These are phyloP conservation scores for Marasmarcha lunaedactyla DNA, from an alignment of 2,888 invertebrate species.

Conservation along the genomic window DNA sequence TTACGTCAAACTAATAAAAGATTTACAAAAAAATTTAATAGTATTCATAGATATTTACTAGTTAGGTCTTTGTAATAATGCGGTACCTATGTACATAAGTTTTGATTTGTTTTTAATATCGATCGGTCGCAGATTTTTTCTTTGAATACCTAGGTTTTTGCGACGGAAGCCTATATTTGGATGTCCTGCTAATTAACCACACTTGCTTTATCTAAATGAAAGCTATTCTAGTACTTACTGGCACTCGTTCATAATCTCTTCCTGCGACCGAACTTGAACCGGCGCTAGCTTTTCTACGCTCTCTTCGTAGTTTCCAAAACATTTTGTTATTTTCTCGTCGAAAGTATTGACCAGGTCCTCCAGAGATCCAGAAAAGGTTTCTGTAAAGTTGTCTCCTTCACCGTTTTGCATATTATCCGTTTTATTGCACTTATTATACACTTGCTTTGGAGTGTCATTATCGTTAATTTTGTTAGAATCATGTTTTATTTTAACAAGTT, in stretches of 20 bases:
- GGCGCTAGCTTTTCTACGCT: slow-evolving; percentile 97
- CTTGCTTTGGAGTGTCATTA: slow-evolving; percentile 60
- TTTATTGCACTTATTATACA: slow-evolving; percentile 43
- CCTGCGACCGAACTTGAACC: slow-evolving; percentile 96
- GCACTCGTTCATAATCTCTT: slow-evolving; percentile 99
- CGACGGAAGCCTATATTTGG: no score
- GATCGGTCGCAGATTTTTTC: no score
- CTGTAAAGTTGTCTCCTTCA: slow-evolving; percentile 86
- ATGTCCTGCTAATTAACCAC: no score
- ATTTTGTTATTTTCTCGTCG: slow-evolving; percentile 98
- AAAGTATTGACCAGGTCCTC: slow-evolving; percentile 99
- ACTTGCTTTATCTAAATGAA: no score
- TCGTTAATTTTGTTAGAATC: slow-evolving; percentile 70
- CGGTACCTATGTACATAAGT: no score
- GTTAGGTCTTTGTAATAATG: no score
- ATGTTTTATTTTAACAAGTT: slow-evolving; percentile 73
- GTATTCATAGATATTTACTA: no score
- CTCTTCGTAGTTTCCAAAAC: slow-evolving; percentile 97
- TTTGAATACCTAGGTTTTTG: no score
- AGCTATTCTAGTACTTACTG: slow-evolving; percentile 83
- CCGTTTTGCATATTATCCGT: slow-evolving; percentile 69
- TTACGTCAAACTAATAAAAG: slow-evolving; percentile 1
- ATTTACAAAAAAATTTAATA: no score
- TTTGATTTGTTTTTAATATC: no score
- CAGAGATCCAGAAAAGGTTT: slow-evolving; percentile 93